A percentile compares a stretch with the other conserved stretches of the same genome.
These are phyloP conservation scores for Syndactyla subalaris DNA, from an alignment of 2,797 vertebrate genomes.

Conservation along the genomic window DNA sequence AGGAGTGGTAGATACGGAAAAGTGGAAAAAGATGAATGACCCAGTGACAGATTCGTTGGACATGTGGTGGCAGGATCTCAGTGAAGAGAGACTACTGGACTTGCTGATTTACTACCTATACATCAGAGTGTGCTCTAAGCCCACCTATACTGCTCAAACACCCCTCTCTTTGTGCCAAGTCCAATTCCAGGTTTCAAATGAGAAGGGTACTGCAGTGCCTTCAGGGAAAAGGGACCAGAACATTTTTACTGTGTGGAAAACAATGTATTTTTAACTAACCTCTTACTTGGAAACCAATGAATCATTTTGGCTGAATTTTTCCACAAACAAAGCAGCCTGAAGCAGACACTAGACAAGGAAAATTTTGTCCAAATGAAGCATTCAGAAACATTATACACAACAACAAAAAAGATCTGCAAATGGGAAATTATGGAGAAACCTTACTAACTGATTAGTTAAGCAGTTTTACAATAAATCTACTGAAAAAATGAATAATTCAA, in stretches of 20 bases:
- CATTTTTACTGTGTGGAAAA: conserved; percentile 26
- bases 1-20: not conserved
- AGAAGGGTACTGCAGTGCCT: not conserved
- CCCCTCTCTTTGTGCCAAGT: fast-evolving
- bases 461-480: not conserved
- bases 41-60: not conserved
- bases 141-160: not conserved
- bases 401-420: not conserved
- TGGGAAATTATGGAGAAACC: not conserved
- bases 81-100: not conserved
- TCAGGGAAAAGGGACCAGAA: not conserved
- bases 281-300: conserved; percentile 29
- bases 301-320: conserved; percentile 37
- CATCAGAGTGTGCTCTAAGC: not conserved
- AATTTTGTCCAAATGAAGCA: not conserved
- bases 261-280: conserved; percentile 53
- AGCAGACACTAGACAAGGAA: conserved; percentile 7
- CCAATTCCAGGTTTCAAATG: not conserved
- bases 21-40: not conserved
- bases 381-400: not conserved
- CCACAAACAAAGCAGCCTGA: conserved; percentile 28
- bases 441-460: not conserved
- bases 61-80: not conserved
- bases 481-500: not conserved
- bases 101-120: not conserved